phyloP scores from a whole-genome alignment of 2,888 invertebrate species.

The Prosopocoilus inquinatus region DNA sequence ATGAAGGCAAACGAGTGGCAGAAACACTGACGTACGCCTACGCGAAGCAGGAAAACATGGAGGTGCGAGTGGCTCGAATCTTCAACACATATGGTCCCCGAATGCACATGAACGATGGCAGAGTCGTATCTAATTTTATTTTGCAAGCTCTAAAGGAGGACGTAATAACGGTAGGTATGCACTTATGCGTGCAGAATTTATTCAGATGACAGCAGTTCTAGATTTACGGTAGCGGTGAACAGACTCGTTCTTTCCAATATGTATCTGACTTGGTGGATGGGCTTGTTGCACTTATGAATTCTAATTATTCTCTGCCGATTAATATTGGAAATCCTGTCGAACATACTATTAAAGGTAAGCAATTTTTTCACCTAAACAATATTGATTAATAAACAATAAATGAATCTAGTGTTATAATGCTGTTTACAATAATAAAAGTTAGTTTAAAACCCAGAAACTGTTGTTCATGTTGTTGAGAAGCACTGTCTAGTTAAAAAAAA shows the following conservation, averaged over 20 bases:
- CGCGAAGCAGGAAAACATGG: conserved; percentile 93
- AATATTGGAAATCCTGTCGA: conserved; percentile 99
- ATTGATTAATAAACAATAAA: not conserved
- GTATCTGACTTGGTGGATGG: conserved; percentile 97
- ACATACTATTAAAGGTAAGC: conserved; percentile 82
- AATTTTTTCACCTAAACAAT: no score
- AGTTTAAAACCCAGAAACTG: no score
- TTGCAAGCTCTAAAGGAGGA: conserved; percentile 93
- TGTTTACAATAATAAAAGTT: no score
- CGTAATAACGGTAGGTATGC: conserved; percentile 76
- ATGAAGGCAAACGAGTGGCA: conserved; percentile 98
- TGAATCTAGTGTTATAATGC: no score
- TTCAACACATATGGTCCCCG: conserved; percentile 99
- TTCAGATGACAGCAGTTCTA: conserved; percentile 40
- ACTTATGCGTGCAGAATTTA: not conserved
- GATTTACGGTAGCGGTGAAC: conserved; percentile 84
- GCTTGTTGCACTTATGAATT: conserved; percentile 86
- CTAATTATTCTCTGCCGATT: conserved; percentile 89
- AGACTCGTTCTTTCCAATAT: conserved; percentile 97
- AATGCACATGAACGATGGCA: conserved; percentile 98
- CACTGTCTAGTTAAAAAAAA: no score
- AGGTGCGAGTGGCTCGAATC: conserved; percentile 94
- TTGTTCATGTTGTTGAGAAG: no score
- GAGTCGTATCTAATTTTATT: conserved; percentile 98
- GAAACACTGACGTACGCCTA: conserved; percentile 97